Evolutionary conservation across 2,113 vertebrate genomes (phyloP).

Genomic region (Chaetops frenatus): DNA sequence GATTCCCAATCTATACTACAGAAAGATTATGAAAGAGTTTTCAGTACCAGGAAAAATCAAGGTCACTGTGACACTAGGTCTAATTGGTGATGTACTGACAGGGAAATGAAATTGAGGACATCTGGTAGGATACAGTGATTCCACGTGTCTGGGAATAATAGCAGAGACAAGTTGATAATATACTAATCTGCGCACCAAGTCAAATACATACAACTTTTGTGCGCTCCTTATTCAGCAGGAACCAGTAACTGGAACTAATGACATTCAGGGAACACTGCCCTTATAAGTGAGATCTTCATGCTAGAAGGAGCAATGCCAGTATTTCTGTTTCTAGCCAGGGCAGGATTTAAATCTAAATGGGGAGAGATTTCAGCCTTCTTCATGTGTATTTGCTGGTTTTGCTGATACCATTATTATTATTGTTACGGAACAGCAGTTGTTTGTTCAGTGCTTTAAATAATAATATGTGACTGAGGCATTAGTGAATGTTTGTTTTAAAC

Average conservation of each 20-base stretch:
- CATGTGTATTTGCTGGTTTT: background rate
- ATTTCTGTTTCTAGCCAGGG: constrained; percentile 7
- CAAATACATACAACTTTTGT: constrained; percentile 3
- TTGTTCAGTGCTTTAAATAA: constrained; percentile 37
- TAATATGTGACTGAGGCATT: background rate
- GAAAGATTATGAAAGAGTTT: background rate
- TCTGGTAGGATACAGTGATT: background rate
- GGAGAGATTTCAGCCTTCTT: background rate
- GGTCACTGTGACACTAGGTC: background rate
- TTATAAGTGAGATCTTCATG: constrained; percentile 49
- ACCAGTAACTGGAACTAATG: constrained; percentile 38
- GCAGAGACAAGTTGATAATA: background rate
- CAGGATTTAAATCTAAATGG: constrained; percentile 37
- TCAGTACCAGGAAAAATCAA: background rate
- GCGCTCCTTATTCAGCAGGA: constrained; percentile 34
- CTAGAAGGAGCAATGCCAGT: constrained; percentile 33
- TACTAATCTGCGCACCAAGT: constrained; percentile 3
- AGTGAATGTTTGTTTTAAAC: background rate
- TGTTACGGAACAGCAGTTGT: background rate
- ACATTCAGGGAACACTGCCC: constrained; percentile 56
- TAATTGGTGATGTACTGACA: background rate
- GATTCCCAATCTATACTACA: background rate
- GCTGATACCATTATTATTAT: background rate
- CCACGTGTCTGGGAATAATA: background rate
- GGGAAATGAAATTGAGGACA: background rate